Base-by-base conservation (phyloP, 2,113 vertebrate genomes). In the Chloropsis cyanopogon region DNA sequence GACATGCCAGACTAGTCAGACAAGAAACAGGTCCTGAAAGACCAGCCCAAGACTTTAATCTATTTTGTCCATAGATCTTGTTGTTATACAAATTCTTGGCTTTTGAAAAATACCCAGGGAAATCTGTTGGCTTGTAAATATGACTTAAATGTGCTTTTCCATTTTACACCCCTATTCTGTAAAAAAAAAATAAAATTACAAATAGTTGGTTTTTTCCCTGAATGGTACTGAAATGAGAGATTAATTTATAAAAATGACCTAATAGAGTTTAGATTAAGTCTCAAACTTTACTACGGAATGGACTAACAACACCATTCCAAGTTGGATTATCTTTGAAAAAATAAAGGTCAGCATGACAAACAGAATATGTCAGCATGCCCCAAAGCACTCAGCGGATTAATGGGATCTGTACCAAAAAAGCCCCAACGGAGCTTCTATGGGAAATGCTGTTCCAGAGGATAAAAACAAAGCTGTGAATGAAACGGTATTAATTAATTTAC, bases 311-410 rank as follows among this genome's bases (percentile, higher is more conserved):
- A 56, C 57, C 57, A 96, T 95, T 92, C 88, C 92, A 49, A 77
- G 76, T 10, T 71, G 90, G 93, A 95, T 95, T 93, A 90, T 92
- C 89, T 77, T n/a, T 88, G 82, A 84, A 86, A 95, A 94, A 88
- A 71, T 61, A 95, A 79, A 86, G 1, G 26, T 90, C 75, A 82
- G 65, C 80, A 90, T 75, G 86, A 93, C 88, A 96, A 97, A 96
- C 85, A 95, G 87, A 80, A 10, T 81, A 86, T 88, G 82, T 96
- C 96, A 95, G 94, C 94, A 94, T 0, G 29, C 68, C 79, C 70
- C 87, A 93, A 64, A 5, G 35, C 79, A 85, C 73, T 59, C 61
- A 50, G 33, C 39, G 92, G 88, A 95, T 96, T 94, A 96, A 90
- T 11, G 29, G 88, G 76, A 86, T 93, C 85, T 65, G 82, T 21